A percentile compares a stretch with the other conserved stretches of the same genome.
Evolutionary conservation across 2,888 invertebrate genomes (phyloP).

Genomic region (Carabus problematicus): DNA sequence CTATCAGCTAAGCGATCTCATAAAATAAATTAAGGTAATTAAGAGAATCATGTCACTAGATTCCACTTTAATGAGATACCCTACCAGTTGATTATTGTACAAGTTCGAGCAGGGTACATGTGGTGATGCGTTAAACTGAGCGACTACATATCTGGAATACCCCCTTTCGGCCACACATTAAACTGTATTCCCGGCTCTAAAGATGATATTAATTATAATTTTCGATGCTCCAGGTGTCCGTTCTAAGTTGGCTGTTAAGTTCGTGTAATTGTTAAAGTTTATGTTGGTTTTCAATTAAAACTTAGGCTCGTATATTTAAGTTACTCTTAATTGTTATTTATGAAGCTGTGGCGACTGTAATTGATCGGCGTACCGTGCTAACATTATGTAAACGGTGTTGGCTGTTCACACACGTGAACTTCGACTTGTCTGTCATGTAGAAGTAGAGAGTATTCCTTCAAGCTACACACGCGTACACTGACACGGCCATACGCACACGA

Average conservation of each 20-base stretch:
- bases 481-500: too few relatives aligned
- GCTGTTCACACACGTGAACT: slow-evolving; percentile 11
- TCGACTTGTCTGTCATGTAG: not conserved
- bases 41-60: slow-evolving; percentile 61
- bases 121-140: not conserved
- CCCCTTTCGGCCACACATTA: slow-evolving; percentile 37
- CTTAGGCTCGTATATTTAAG: slow-evolving; percentile 37
- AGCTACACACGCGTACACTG: too few relatives aligned
- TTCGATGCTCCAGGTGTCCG: slow-evolving; percentile 39
- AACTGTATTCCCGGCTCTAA: slow-evolving; percentile 31
- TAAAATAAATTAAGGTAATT: slow-evolving; percentile 61
- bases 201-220: slow-evolving; percentile 41
- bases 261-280: slow-evolving; percentile 40
- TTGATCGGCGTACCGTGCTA: slow-evolving; percentile 35
- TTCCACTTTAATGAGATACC: slow-evolving; percentile 59
- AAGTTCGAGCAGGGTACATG: not conserved
- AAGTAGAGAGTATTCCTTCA: too few relatives aligned
- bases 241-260: slow-evolving; percentile 24
- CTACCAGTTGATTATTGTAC: slow-evolving; percentile 48
- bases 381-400: slow-evolving; percentile 22
- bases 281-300: slow-evolving; percentile 42
- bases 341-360: slow-evolving; percentile 29
- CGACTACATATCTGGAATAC: slow-evolving; percentile 10
- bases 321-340: slow-evolving; percentile 41
- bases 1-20: slow-evolving; percentile 56